Conservation (phyloP, 2,888 invertebrate species). For the Lamellibrachia columna region DNA sequence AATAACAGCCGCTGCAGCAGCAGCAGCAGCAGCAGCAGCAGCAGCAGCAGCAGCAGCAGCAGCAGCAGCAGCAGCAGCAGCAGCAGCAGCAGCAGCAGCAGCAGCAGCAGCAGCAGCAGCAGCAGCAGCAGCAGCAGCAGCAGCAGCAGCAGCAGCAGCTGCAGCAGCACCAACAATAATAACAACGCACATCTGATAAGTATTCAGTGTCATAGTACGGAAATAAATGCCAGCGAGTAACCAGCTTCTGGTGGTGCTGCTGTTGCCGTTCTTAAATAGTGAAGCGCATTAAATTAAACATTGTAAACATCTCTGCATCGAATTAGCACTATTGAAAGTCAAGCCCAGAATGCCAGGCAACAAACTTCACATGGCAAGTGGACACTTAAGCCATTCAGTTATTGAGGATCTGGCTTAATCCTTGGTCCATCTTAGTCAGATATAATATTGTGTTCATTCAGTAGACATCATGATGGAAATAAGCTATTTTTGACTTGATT, state of each 20-base stretch:
- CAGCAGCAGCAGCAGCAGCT: slow-evolving; percentile 11
- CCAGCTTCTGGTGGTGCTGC: too few species aligned
- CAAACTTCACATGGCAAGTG: too few species aligned
- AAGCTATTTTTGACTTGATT: background rate
- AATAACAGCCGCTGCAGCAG: background rate
- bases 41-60: too few species aligned
- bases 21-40: background rate
- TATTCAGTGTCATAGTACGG: too few species aligned
- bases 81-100: background rate
- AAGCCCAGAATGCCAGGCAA: too few species aligned
- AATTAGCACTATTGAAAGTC: background rate
- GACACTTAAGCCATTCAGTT: too few species aligned
- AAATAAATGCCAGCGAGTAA: too few species aligned
- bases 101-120: too few species aligned
- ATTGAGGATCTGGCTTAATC: too few species aligned
- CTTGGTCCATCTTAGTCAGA: too few species aligned
- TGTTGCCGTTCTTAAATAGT: background rate
- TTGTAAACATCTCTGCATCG: background rate
- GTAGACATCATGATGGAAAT: background rate
- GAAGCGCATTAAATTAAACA: background rate
- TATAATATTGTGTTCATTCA: background rate
- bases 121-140: too few species aligned
- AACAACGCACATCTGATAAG: background rate
- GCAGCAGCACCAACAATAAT: background rate
- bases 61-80: background rate